Base-by-base conservation (phyloP, 2,797 vertebrate genomes). In the Cygnus olor region DNA sequence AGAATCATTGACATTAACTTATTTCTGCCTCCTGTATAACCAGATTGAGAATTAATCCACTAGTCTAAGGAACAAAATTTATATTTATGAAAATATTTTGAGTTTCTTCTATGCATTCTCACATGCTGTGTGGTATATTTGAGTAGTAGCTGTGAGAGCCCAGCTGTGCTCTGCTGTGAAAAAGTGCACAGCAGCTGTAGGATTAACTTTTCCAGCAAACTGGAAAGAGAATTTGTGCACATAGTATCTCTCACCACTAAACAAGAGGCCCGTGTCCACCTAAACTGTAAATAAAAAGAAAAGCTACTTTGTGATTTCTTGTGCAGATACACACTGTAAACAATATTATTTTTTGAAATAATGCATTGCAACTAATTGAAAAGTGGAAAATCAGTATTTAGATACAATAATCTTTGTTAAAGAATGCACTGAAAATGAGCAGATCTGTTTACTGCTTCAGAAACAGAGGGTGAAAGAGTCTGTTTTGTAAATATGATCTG, bases 261-360 rank as follows among this genome's bases (percentile, higher is more conserved):
- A 51, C 6, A 42, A 68, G 60, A 56, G 6, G 7, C 12, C n/a
- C 2, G 3, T 45, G 22, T 68, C 7, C 13, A 51, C 12, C 44
- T 66, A n/a, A 80, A 66, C 6, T 32, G 21, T 20, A 61, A 65
- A 56, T 15, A 70, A 65, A 36, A 70, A 61, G 27, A 88, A 6
- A 3, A 34, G 3, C 7, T 30, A 80, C 24, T 57, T 66, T 36
- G 15, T 51, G 24, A 56, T 47, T 80, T 88, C 34, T 54, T 81
- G 38, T 2, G 5, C 6, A 13, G 30, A 36, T 27, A 22, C 4
- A 42, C 7, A 32, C 4, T 0, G 0, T n/a, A 68, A 78, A 94
- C 74, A 51, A 0, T 11, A 81, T 3, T 51, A 14, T 5, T 32
- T 74, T 74, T 69, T 14, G 30, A 71, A 87, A 11, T 6, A 45